phyloP scores from a whole-genome alignment of 2,113 vertebrate genomes.

The Ranitomeya variabilis region DNA sequence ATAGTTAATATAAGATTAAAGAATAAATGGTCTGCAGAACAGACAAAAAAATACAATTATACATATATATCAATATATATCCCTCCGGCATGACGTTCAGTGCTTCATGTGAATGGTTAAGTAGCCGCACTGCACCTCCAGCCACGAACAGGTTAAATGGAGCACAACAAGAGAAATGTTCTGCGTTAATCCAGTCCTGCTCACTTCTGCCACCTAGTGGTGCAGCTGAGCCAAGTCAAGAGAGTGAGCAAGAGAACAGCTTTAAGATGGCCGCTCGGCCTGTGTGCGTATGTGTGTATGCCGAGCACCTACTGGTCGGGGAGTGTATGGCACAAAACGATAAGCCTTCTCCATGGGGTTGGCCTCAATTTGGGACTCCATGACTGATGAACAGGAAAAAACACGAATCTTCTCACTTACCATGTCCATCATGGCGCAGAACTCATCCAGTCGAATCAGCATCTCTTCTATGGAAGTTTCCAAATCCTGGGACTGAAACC shows the following conservation, averaged over 20 bases:
- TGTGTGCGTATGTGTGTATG: neutral
- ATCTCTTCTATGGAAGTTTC: slow-evolving; percentile 61
- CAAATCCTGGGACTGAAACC: slow-evolving; percentile 61
- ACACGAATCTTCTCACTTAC: slow-evolving; percentile 51
- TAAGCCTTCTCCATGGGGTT: neutral
- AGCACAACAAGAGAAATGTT: slow-evolving; percentile 52
- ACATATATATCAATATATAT: too few relatives aligned
- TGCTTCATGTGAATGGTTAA: neutral
- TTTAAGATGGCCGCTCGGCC: slow-evolving; percentile 70
- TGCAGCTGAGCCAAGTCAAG: slow-evolving; percentile 53
- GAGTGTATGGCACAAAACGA: neutral
- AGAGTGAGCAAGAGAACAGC: slow-evolving; percentile 36
- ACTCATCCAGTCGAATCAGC: slow-evolving; percentile 64
- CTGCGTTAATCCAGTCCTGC: slow-evolving; percentile 55
- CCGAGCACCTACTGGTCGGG: slow-evolving; percentile 7
- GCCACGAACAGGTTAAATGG: slow-evolving; percentile 62
- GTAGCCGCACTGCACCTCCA: neutral
- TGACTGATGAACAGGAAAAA: neutral
- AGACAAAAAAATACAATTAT: too few relatives aligned
- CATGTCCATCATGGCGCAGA: slow-evolving; percentile 62
- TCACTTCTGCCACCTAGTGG: slow-evolving; percentile 70
- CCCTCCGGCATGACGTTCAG: neutral
- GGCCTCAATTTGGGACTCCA: neutral
- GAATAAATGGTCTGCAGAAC: too few relatives aligned
- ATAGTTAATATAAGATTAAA: too few relatives aligned